phyloP scores from a whole-genome alignment of 2,888 invertebrate species.

The Arge pagana region DNA sequence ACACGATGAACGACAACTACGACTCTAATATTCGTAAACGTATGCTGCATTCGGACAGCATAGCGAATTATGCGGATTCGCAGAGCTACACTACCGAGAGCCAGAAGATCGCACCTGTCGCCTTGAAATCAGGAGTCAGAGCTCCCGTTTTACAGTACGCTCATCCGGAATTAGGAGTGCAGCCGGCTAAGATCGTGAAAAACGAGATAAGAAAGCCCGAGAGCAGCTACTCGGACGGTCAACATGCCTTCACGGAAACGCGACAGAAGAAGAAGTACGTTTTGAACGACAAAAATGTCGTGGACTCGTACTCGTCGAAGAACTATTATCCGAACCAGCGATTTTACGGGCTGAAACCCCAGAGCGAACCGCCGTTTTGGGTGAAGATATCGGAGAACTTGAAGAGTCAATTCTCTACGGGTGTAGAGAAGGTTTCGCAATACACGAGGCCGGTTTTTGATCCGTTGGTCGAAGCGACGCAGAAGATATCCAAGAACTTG shows the following conservation, averaged over 20 bases:
- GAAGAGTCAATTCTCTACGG: conserved; percentile 72
- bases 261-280: conserved; percentile 54
- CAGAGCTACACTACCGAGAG: conserved; percentile 68
- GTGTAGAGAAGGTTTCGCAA: conserved; percentile 72
- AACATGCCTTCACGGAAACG: conserved; percentile 46
- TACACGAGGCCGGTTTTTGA: conserved; percentile 69
- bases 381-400: conserved; percentile 73
- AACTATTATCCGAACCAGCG: conserved; percentile 52
- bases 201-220: conserved; percentile 47
- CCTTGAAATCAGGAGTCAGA: conserved; percentile 72
- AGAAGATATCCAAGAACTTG: conserved; percentile 78
- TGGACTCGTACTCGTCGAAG: conserved; percentile 49
- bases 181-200: conserved; percentile 66
- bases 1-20: conserved; percentile 53
- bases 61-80: conserved; percentile 68
- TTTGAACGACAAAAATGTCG: conserved; percentile 48
- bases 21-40: conserved; percentile 68
- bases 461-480: conserved; percentile 77
- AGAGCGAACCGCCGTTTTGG: conserved; percentile 71
- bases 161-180: conserved; percentile 78
- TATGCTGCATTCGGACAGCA: conserved; percentile 70
- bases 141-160: conserved; percentile 80
- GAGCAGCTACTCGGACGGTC: conserved; percentile 43
- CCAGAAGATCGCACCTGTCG: conserved; percentile 63
- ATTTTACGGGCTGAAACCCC: conserved; percentile 66